Evolutionary conservation across 2,888 invertebrate genomes (phyloP), one percentile per base, ranked within the genome.

Genomic region (Cephus pulcher): DNA sequence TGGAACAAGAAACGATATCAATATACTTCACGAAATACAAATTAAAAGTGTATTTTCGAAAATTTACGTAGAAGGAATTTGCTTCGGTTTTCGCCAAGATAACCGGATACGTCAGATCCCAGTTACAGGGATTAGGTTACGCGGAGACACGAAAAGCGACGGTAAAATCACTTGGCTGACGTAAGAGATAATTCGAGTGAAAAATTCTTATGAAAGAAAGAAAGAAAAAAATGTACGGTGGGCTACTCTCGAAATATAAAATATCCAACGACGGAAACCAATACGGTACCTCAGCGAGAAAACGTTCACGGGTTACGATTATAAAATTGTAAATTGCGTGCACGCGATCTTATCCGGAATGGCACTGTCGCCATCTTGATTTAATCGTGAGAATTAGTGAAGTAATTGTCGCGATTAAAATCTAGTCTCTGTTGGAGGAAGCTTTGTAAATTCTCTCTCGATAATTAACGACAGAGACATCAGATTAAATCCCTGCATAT

Each of bases 381-480:
- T 56, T 56, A 56, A 56, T 56, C 56, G 56, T 6, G 40, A 23
- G 15, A 23, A 56, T 56, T 56, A 56, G 23, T 1, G 23, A 15
- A 56, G 0, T 15, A 80, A 78, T 85, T 85, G 81, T 80, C 81
- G 84, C 83, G 79, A 84, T 75, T 83, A 82, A 76, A 80, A 82
- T 84, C 86, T 87, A 88, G 86, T 88, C 83, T 85, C 79, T 78
- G 81, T 81, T 83, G 83, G 83, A 85, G 83, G 84, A 84, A 85
- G 85, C 84, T 86, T 86, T 84, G 84, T 85, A 83, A 84, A 76
- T 56, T 56, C 23, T 23, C 56, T 23, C 9, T 23, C 56, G 23
- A 56, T 23, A 23, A 56, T 23, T 6, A 56, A 56, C 56, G 56
- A 56, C 56, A 23, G 56, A 56, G 23, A 56, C 15, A 2, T 9